A percentile compares a stretch with the other conserved stretches of the same genome.
phyloP scores from a whole-genome alignment of 1,140 invertebrate species.

The Eupristina koningsbergeri region DNA sequence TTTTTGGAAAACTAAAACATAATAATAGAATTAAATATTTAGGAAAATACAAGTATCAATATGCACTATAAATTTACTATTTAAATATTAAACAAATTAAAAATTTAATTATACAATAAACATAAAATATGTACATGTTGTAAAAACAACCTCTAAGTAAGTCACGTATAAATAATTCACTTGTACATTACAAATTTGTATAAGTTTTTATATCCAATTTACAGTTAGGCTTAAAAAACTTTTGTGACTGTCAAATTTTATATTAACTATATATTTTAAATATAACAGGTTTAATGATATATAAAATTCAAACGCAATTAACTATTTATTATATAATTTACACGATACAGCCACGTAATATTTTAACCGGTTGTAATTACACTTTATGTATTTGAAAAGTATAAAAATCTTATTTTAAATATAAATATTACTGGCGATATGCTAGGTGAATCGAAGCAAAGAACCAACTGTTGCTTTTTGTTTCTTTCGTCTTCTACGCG shows the following conservation, averaged over 20 bases:
- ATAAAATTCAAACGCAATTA: too few relatives aligned
- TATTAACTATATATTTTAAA: neutral
- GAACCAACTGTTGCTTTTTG: too few relatives aligned
- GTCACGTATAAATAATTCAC: neutral
- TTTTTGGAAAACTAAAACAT: constrained; percentile 15
- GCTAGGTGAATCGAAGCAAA: too few relatives aligned
- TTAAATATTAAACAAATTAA: neutral
- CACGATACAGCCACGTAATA: too few relatives aligned
- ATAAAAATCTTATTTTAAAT: too few relatives aligned
- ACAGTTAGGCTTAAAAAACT: too few relatives aligned
- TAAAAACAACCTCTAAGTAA: neutral
- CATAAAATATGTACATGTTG: neutral
- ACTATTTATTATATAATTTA: too few relatives aligned
- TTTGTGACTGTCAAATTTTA: too few relatives aligned
- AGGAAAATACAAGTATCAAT: neutral
- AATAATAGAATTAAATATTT: neutral
- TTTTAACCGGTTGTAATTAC: too few relatives aligned
- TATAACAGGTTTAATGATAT: neutral
- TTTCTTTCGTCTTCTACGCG: too few relatives aligned
- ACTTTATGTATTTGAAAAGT: too few relatives aligned
- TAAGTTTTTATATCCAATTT: neutral
- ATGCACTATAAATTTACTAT: neutral
- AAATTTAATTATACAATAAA: neutral
- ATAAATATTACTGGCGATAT: too few relatives aligned
- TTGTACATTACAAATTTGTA: neutral